Conservation (phyloP, 1,140 invertebrate species). For the Aphaenogaster floridana region DNA sequence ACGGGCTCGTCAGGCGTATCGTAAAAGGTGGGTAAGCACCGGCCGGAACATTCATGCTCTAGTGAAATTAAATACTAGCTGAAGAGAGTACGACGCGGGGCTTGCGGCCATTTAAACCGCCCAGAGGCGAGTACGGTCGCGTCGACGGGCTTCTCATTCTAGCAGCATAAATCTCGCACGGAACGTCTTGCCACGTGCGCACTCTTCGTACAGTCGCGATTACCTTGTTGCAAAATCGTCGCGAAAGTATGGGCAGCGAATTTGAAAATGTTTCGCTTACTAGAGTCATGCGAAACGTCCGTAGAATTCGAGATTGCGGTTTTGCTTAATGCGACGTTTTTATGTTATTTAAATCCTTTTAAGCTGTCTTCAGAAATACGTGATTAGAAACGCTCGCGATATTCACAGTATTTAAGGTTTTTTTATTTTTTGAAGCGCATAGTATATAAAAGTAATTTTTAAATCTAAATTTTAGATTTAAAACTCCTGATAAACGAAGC, state of each 20-base stretch:
- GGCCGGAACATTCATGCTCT: slow-evolving; percentile 80
- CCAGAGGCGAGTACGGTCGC: slow-evolving; percentile 63
- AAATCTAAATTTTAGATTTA: neutral
- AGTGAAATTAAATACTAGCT: slow-evolving; percentile 80
- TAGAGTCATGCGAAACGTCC: neutral
- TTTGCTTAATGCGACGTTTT: neutral
- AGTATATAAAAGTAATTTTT: neutral
- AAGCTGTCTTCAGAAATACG: neutral
- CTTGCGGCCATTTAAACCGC: slow-evolving; percentile 70
- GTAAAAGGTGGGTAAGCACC: slow-evolving; percentile 77
- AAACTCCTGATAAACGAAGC: too few species aligned
- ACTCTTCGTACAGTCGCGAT: slow-evolving; percentile 35
- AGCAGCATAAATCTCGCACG: slow-evolving; percentile 64
- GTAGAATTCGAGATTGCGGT: neutral
- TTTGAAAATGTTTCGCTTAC: neutral
- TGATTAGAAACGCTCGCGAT: neutral
- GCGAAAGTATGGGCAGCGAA: neutral
- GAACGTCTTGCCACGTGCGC: slow-evolving; percentile 49
- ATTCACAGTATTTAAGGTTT: neutral
- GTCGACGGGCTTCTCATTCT: slow-evolving; percentile 29
- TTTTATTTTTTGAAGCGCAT: neutral
- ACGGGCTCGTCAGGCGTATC: slow-evolving; percentile 74
- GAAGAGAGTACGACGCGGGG: slow-evolving; percentile 43
- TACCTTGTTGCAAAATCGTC: slow-evolving; percentile 44
- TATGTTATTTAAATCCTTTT: neutral